These are phyloP conservation scores for Drusus annulatus DNA, from an alignment of 1,140 invertebrate species.

Conservation along the genomic window DNA sequence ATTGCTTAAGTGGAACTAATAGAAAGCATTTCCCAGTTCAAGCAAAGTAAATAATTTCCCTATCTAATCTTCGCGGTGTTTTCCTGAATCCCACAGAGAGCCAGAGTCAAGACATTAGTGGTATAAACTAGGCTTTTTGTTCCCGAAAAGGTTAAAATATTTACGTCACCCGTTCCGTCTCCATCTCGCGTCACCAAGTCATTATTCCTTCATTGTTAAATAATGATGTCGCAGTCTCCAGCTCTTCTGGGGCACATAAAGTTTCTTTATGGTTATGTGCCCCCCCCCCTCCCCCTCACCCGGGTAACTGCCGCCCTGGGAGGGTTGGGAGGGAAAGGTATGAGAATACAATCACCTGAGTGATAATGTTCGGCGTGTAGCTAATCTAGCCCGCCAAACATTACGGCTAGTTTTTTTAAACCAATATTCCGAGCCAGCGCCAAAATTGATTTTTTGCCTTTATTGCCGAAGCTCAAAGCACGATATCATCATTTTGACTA, in stretches of 20 bases:
- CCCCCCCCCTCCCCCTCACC: not conserved
- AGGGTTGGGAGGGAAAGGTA: not conserved
- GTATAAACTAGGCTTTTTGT: too few species aligned
- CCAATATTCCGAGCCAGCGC: too few species aligned
- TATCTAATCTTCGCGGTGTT: too few species aligned
- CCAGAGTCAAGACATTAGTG: too few species aligned
- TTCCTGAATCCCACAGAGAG: too few species aligned
- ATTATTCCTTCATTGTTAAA: constrained; percentile 17
- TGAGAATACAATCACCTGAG: not conserved
- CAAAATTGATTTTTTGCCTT: too few species aligned
- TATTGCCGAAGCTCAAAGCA: not conserved
- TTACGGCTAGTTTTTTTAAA: not conserved
- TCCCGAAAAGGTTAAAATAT: too few species aligned
- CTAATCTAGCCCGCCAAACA: not conserved
- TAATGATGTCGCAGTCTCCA: constrained; percentile 2
- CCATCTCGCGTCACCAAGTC: not conserved
- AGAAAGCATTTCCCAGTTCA: too few species aligned
- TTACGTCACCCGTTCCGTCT: too few species aligned
- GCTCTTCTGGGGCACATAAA: constrained; percentile 5
- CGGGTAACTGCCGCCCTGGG: not conserved
- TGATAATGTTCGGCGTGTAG: not conserved
- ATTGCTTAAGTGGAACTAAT: too few species aligned
- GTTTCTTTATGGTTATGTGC: constrained; percentile 11
- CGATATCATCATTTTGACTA: too few species aligned
- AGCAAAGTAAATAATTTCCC: too few species aligned